Evolutionary conservation across 2,797 vertebrate species (phyloP), one percentile per base, ranked within the genome.

Genomic region (Aeoliscus strigatus): DNA sequence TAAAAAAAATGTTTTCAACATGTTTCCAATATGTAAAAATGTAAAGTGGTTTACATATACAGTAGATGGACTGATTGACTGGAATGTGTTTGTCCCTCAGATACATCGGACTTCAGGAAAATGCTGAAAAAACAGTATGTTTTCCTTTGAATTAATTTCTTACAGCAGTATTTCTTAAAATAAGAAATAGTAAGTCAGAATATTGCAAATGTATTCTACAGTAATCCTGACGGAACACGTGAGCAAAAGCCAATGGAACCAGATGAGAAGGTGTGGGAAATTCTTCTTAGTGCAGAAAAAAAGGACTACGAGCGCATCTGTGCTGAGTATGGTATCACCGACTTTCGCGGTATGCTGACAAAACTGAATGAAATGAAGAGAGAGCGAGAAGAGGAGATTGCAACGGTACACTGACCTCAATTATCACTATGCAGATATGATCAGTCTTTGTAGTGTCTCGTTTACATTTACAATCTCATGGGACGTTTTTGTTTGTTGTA

Each of bases 251-350:
- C 66, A 49, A 60, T 70, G 56, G 87, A 90, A 18, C 38, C 66
- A 1, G 80, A 81, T 1, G 91, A 91, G 12, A 85, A 88, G 35
- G 77, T 96, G 26, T 93, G 90, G 91, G 92, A 97, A 68, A 77
- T 97, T 40, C 73, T 97, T 58, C 60, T 94, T 14, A 89, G 90
- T 2, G 90, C 91, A 5, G 91, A 97, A 2, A 92, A 72, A 40
- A 96, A 84, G 73, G 93, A 97, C 77, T 96, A 94, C 0, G 94
- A 97, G 66, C 51, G 29, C 6, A 93, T 96, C 68, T 97, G 94
- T 57, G 0, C 38, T 0, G 89, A 94, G 3, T 85, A 92, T 0
- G 86, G 89, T 6, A 83, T 95, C 63, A 91, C 78, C 1, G 83
- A 97, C 75, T 97, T 91, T 71, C 89, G 94, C 3, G 86, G 90